A percentile compares a stretch with the other conserved stretches of the same genome.
These are phyloP conservation scores for Daphoenositta chrysoptera DNA, from an alignment of 2,113 vertebrate species.

Conservation along the genomic window DNA sequence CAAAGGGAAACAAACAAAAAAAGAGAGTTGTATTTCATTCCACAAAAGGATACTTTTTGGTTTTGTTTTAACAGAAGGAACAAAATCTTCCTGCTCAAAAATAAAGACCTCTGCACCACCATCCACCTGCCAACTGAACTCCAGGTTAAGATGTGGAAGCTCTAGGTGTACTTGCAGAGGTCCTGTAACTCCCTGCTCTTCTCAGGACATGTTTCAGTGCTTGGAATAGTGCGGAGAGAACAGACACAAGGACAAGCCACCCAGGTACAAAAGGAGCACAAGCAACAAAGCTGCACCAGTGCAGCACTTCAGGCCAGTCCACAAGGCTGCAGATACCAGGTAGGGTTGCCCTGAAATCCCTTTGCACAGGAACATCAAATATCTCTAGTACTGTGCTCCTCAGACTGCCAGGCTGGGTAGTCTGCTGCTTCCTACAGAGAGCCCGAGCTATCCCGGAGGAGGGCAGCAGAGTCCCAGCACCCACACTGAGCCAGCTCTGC, in stretches of 20 bases:
- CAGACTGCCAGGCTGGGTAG: not conserved
- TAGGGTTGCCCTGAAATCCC: not conserved
- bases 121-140: not conserved
- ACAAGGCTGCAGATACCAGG: not conserved
- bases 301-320: not conserved
- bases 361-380: not conserved
- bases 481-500: not conserved
- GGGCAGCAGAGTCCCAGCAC: conserved; percentile 46
- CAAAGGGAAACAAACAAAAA: not conserved
- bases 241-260: not conserved
- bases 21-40: not conserved
- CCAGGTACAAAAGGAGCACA: not conserved
- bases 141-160: not conserved
- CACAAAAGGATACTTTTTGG: not conserved
- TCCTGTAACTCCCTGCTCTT: not conserved
- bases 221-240: not conserved
- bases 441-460: not conserved
- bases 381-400: not conserved
- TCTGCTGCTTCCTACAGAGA: not conserved
- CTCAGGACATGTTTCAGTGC: not conserved
- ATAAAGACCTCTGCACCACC: not conserved
- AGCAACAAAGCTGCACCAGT: not conserved
- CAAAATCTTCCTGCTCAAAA: not conserved
- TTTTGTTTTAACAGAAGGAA: not conserved
- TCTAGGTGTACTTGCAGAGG: not conserved